Base-by-base conservation (phyloP, 2,113 vertebrate genomes). In the Lathamus discolor region DNA sequence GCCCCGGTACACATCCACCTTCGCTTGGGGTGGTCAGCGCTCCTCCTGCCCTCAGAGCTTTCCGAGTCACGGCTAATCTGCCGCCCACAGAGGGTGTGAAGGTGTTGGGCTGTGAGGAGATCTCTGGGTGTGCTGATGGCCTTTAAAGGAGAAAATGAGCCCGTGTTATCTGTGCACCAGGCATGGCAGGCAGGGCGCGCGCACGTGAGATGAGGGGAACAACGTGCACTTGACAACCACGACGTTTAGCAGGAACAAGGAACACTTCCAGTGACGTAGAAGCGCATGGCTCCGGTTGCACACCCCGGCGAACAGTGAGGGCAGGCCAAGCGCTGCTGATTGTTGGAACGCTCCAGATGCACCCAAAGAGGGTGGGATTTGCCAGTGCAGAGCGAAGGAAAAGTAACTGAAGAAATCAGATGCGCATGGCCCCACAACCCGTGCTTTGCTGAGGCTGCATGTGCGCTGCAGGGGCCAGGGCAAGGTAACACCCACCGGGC, bases 391-490 rank as follows among this genome's bases (percentile, higher is more conserved):
- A 76, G 24, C 19, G 51, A 76, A 83, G 25, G 19, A 76, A 44
- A 69, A 66, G 43, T 67, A 44, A 51, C 5, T 43, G 22, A 15
- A 67, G 70, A 54, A 88, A 25, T 44, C 7, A 39, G 48, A 29
- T 0, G 0, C 7, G 12, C 4, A 1, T 6, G 7, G 39, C 59
- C 75, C 7, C 20, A 24, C 22, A 44, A 37, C 15, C 5, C 37
- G 28, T 2, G 2, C 67, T 41, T 17, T 2, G 12, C 13, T 20
- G 43, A 64, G 48, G 4, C 13, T 52, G 35, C 46, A 12, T 1
- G 6, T 33, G 41, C 0, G 1, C 31, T 46, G 24, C 16, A 16
- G 48, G 29, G 74, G 39, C 1, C 0, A 66, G 44, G n/a, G 29
- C n/a, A 18, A 66, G 12, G 46, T 66, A 86, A 75, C 31, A 13